These are phyloP conservation scores for Molanna angustata DNA, from an alignment of 2,888 invertebrate genomes.

Conservation along the genomic window DNA sequence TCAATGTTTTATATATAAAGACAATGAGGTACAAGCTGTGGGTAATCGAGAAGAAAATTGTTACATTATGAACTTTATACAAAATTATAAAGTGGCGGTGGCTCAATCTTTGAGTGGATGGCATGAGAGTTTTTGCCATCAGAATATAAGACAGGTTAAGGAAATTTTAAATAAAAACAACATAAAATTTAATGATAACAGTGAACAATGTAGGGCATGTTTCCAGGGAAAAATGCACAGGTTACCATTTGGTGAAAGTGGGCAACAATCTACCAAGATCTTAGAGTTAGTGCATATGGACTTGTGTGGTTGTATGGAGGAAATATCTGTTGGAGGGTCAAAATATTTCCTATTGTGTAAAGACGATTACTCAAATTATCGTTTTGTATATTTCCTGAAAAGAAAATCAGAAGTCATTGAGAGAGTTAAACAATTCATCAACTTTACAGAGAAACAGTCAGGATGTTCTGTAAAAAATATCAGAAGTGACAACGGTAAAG, in stretches of 20 bases:
- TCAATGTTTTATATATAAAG: no score
- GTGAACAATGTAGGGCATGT: no score
- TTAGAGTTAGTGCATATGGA: background rate
- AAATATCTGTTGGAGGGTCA: background rate
- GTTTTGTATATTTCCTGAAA: slow-evolving; percentile 1
- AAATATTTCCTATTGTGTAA: background rate
- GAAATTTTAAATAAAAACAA: no score
- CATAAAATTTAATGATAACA: no score
- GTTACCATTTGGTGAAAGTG: background rate
- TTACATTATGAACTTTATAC: no score
- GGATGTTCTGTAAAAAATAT: background rate
- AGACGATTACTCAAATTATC: background rate
- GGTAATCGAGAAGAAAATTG: no score
- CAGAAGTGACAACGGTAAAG: background rate
- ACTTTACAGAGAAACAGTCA: background rate
- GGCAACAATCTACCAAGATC: background rate
- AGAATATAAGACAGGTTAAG: no score
- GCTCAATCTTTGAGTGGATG: no score
- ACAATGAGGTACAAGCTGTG: no score
- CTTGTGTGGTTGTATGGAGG: slow-evolving; percentile 1
- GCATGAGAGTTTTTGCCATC: no score
- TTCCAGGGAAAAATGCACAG: background rate
- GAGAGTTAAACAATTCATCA: background rate
- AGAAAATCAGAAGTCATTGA: background rate
- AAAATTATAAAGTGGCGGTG: no score